These are phyloP conservation scores for Naja naja DNA, from an alignment of 2,113 vertebrate species.

Conservation along the genomic window DNA sequence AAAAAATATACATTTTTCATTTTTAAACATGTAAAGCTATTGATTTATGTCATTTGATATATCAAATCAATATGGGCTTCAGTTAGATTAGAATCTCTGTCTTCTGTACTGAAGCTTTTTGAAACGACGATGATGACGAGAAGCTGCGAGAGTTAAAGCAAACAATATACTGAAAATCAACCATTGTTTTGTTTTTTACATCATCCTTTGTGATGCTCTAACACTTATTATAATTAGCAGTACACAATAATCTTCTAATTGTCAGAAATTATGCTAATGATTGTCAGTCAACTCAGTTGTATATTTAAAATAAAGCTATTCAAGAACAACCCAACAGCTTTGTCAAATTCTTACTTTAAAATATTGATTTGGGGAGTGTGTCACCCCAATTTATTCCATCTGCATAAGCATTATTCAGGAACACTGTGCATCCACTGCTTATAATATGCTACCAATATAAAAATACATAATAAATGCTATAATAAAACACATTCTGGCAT, in stretches of 20 bases:
- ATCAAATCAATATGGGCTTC: conserved; percentile 33
- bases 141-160: conserved; percentile 13
- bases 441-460: neutral
- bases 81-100: neutral
- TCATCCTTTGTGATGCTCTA: conserved; percentile 28
- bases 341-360: neutral
- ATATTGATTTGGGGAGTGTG: neutral
- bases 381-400: neutral
- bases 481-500: neutral
- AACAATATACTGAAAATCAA: neutral
- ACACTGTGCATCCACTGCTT: neutral
- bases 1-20: neutral
- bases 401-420: neutral
- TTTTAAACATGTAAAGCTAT: conserved; percentile 12
- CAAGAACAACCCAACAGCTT: neutral
- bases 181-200: conserved; percentile 32
- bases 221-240: conserved; percentile 3
- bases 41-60: neutral
- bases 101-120: neutral
- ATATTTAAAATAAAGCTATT: neutral
- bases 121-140: conserved; percentile 2
- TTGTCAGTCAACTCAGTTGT: neutral
- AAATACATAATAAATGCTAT: neutral
- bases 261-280: neutral
- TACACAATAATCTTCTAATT: neutral